phyloP scores from a whole-genome alignment of 2,113 vertebrate genomes.

The Prunella himalayana region DNA sequence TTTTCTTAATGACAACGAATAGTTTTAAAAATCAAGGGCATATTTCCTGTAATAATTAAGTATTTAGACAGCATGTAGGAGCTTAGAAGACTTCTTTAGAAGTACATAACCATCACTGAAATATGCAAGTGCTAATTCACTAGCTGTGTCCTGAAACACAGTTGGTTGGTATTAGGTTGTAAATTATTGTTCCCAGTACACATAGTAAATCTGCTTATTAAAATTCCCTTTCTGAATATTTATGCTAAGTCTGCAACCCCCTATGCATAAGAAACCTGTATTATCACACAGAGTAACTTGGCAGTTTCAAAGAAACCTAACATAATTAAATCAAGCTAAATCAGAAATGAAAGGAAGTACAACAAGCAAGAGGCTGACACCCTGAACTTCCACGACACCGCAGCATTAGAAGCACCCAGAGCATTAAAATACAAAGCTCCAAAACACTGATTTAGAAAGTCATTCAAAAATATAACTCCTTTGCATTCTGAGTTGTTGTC shows the following conservation, averaged over 20 bases:
- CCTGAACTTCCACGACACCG: background rate
- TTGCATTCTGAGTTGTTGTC: background rate
- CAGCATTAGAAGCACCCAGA: background rate
- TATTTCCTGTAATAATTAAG: background rate
- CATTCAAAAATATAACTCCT: background rate
- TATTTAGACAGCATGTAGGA: background rate
- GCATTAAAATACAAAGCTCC: background rate
- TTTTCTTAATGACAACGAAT: background rate
- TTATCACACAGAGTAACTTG: constrained; percentile 28
- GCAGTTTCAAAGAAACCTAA: constrained; percentile 22
- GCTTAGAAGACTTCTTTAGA: background rate
- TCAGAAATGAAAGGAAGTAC: background rate
- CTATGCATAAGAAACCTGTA: constrained; percentile 15
- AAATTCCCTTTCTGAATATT: constrained; percentile 48
- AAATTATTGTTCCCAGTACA: constrained; percentile 19
- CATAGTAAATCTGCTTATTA: constrained; percentile 34
- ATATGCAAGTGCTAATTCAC: background rate
- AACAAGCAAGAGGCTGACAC: background rate
- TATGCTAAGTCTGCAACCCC: constrained; percentile 11
- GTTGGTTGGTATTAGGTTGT: background rate
- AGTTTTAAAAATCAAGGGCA: background rate
- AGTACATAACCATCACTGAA: background rate
- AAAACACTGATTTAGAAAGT: background rate
- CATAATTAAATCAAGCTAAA: constrained; percentile 25
- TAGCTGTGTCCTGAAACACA: constrained; percentile 15